Evolutionary conservation across 2,113 vertebrate genomes (phyloP), one percentile per base, ranked within the genome.

Genomic region (Lethenteron reissneri): DNA sequence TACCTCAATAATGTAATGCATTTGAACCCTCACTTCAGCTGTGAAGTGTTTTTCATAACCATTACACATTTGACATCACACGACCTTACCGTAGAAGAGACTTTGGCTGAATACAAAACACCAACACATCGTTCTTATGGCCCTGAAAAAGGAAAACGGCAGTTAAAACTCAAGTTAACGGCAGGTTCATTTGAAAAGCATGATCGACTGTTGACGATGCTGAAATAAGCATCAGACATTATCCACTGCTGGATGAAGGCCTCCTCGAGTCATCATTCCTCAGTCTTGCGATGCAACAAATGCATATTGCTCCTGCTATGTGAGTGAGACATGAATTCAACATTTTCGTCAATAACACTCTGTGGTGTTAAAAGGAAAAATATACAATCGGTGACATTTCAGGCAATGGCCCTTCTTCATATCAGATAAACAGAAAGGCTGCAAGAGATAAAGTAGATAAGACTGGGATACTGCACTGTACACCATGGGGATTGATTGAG

Each of bases 71-170:
- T 41, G 41, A 41, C 41, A 41, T 41, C 41, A 41, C 41, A 41
- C 41, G 25, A 68, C 8, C 64, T 68, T 25, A 68, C 64, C 64
- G n/a, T 68, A 68, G n/a, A n/a, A 68, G 64, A 68, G 64, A 68
- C 64, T 11, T 68, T n/a, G 64, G 64, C 64, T 68, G 64, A 25
- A 68, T 68, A 68, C 64, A 17, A 68, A 68, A 68, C n/a, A 68
- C 25, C 9, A 68, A 17, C n/a, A 68, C 10, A 68, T 68, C 64
- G 64, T 68, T 68, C 9, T 10, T 17, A 68, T 68, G 64, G n/a
- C 10, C 64, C 64, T 68, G 64, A 68, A n/a, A 68, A 68, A 68
- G 64, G 25, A 11, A 68, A 68, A 68, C n/a, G 1, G n/a, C n/a
- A 68, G 10, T 17, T 25, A 68, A 68, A 25, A 25, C n/a, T 68